Evolutionary conservation across 2,797 vertebrate species (phyloP), one percentile per base, ranked within the genome.

Genomic region (Gobio occitaniae): DNA sequence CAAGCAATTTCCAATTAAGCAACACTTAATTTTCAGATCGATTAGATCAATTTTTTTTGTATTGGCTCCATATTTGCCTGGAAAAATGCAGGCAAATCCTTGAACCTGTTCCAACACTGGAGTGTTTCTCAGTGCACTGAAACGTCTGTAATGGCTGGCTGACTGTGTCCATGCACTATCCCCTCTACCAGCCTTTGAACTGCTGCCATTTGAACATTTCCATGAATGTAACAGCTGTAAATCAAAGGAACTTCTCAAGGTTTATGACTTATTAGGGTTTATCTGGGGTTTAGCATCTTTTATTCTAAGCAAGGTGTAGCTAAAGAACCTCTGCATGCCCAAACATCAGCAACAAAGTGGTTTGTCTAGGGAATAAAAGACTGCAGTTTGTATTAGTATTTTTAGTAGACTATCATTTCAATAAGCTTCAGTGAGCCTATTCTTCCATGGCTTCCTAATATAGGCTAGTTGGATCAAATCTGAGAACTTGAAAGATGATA

Each of bases 61-160:
- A 61, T 29, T 41, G 10, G 32, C 44, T 66, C 12, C 19, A 8
- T 29, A 21, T 83, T 76, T 7, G 2, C 15, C 6, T 15, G 59
- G 21, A 63, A 29, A 48, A 83, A 77, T 68, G 63, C 65, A 12
- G n/a, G 25, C 36, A 32, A 78, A 48, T 54, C 82, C 65, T 84
- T 59, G 74, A 77, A 84, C 50, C 38, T 70, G 65, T 78, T 78
- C 75, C 82, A 70, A 19, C 41, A 59, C 19, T 84, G 48, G 16
- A 47, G 82, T 69, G 63, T 84, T 84, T 78, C 48, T 84, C 50
- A n/a, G 74, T 48, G 38, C 74, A 78, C 48, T 71, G 25, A 71
- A 70, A 38, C 10, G 21, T 17, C 68, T 77, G 32, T 76, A 69
- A 82, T 65, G 66, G 63, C 36, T 79, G 17, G 50, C 47, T 48